These are phyloP conservation scores for Seriola quinqueradiata DNA, from an alignment of 2,113 vertebrate species.

Conservation along the genomic window DNA sequence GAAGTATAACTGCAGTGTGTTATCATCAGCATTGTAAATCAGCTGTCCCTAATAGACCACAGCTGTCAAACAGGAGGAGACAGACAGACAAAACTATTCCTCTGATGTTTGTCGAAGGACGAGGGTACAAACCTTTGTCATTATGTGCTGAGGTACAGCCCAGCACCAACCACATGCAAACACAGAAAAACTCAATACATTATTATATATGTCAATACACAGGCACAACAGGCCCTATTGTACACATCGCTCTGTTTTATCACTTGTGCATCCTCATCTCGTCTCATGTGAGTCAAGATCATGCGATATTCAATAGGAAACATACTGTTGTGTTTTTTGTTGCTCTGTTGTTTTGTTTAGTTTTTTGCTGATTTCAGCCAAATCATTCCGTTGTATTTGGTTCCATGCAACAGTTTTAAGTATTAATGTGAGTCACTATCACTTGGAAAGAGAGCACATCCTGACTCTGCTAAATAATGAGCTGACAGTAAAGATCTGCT, in stretches of 20 bases:
- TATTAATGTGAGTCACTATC: constrained; percentile 45
- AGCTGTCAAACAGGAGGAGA: constrained; percentile 60
- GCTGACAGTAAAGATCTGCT: constrained; percentile 18
- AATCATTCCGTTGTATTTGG: neutral
- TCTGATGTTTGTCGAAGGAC: constrained; percentile 65
- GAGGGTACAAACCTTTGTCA: constrained; percentile 54
- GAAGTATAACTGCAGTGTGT: constrained; percentile 29
- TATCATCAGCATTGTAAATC: constrained; percentile 59
- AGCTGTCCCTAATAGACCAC: constrained; percentile 59
- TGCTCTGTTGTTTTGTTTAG: no score
- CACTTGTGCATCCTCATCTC: neutral
- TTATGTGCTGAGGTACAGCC: constrained; percentile 14
- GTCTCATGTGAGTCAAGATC: constrained; percentile 26
- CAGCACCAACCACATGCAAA: constrained; percentile 22
- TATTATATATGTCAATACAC: neutral
- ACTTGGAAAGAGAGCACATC: constrained; percentile 13
- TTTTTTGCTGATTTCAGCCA: constrained; percentile 41
- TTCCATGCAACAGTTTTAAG: constrained; percentile 18
- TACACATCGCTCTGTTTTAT: neutral
- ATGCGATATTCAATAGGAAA: constrained; percentile 10
- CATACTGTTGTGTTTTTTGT: neutral
- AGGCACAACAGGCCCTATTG: neutral
- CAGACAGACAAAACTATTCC: constrained; percentile 32
- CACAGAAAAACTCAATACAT: constrained; percentile 3
- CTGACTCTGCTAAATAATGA: constrained; percentile 34